Evolutionary conservation across 2,113 vertebrate genomes (phyloP).

Genomic region (Larimichthys polyactis): DNA sequence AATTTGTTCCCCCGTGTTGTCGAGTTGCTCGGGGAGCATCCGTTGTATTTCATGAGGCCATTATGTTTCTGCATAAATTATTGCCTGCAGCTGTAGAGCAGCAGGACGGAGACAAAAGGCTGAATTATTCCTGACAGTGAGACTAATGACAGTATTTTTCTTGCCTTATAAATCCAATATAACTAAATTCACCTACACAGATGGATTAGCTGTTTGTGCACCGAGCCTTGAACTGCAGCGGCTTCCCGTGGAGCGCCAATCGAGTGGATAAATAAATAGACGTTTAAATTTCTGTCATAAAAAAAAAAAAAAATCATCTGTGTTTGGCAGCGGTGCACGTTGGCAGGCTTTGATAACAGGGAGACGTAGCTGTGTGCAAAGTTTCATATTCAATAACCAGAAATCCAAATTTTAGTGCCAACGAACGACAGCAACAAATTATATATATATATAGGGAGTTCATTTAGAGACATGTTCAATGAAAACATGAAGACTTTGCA

Average conservation of each 20-base stretch:
- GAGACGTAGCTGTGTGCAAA: neutral
- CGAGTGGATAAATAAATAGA: constrained; percentile 10
- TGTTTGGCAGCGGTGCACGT: neutral
- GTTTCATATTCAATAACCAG: neutral
- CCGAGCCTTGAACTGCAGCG: constrained; percentile 12
- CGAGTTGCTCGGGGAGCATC: constrained; percentile 30
- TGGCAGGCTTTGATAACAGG: neutral
- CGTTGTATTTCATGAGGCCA: constrained; percentile 24
- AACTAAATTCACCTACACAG: constrained; percentile 40
- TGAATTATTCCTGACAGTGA: constrained; percentile 48
- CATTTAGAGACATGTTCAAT: no score
- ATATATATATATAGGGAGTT: no score
- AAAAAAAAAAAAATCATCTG: constrained; percentile 6
- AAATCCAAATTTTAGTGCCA: neutral
- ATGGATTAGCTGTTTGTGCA: constrained; percentile 39
- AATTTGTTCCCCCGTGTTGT: constrained; percentile 31
- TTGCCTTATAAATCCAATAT: constrained; percentile 33
- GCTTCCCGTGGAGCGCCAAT: constrained; percentile 1
- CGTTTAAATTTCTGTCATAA: neutral
- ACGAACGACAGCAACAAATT: neutral
- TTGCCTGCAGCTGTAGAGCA: constrained; percentile 49
- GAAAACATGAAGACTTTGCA: no score
- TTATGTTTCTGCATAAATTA: constrained; percentile 55
- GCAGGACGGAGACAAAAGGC: constrained; percentile 37
- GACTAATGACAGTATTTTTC: constrained; percentile 53